Evolutionary conservation across 2,888 invertebrate genomes (phyloP), one percentile per base, ranked within the genome.

Genomic region (Agrochola lychnidis): DNA sequence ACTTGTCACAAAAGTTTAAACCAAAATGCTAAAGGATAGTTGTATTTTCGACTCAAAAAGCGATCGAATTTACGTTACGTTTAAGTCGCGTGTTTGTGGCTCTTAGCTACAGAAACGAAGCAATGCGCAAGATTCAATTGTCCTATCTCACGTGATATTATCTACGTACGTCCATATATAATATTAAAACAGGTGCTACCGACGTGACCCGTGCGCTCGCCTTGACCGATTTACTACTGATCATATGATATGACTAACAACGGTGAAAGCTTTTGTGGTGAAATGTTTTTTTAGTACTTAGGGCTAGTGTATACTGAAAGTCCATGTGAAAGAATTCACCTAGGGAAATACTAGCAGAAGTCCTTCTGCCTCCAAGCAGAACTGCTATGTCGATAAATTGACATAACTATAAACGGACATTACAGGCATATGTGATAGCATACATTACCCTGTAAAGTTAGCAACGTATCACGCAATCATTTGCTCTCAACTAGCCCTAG

Each of bases 191-290:
- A 61, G 74, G 53, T 73, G 84, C 36, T 59, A 9, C 70, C 9
- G 83, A 74, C 78, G 22, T 48, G 70, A 59, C 69, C 80, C 70
- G 73, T 16, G 61, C 40, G 45, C 72, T 72, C 69, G 51, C 81
- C 81, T 84, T 82, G 84, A 84, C 81, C 81, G 74, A 68, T 63
- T 80, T 81, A 70, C 51, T 59, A 67, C 51, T 36, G 14, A 42
- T 53, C 25, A 61, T 36, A 5, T 42, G 22, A 36, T 62, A 59
- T 59, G 14, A 40, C 22, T 53, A 63, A 67, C 69, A 25, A 30
- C 30, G 59, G 51, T 63, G n/a, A 63, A 73, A 59, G 63, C 53
- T 70, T 72, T 59, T 12, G n/a, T 67, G 7, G 7, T 56, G 16
- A 57, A 53, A 53, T 69, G 10, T 45, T 81, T 61, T 51, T 42